Evolutionary conservation across 2,797 vertebrate species (phyloP), one percentile per base, ranked within the genome.

Genomic region (Labroides dimidiatus): DNA sequence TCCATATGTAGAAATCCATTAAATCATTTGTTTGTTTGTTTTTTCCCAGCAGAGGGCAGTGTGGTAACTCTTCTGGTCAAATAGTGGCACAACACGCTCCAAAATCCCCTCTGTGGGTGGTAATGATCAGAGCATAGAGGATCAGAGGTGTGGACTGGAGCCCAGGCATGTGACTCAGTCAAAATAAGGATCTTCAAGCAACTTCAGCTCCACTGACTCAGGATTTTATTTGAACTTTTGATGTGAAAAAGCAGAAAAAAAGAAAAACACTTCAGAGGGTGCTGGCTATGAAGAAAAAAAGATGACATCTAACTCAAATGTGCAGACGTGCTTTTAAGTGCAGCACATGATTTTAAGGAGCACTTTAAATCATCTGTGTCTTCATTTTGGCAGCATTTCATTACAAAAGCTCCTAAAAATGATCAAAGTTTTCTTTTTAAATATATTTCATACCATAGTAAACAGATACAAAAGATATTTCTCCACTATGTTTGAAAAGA

Each of bases 21-120:
- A n/a, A 6, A 27, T 20, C n/a, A 10, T 19, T 19, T 19, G 3
- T n/a, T n/a, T 41, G 12, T 58, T 30, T 6, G 3, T 0, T 20
- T 51, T n/a, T 20, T 10, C 30, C 71, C 87, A 78, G 71, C 41
- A 77, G 88, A 39, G 74, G 81, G 73, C 81, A 84, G 64, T 51
- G 79, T 69, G 54, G 66, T 54, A n/a, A 2, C 63, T 75, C 27
- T 50, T 13, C 30, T 53, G 15, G 6, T 30, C 9, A 15, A 43
- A 14, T 30, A 12, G 30, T 37, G 36, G 0, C 55, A 1, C 13
- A 4, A 20, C 8, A 49, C 0, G 2, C 10, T 43, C 9, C 9
- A 1, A 13, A 12, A 13, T 4, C 16, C 16, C 61, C 24, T 7
- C 9, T 37, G n/a, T 13, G 13, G 4, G 17, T 36, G 15, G 14